A percentile compares a stretch with the other conserved stretches of the same genome.
These are phyloP conservation scores for Cichlasoma orientale DNA, from an alignment of 2,797 vertebrate genomes.

Conservation along the genomic window DNA sequence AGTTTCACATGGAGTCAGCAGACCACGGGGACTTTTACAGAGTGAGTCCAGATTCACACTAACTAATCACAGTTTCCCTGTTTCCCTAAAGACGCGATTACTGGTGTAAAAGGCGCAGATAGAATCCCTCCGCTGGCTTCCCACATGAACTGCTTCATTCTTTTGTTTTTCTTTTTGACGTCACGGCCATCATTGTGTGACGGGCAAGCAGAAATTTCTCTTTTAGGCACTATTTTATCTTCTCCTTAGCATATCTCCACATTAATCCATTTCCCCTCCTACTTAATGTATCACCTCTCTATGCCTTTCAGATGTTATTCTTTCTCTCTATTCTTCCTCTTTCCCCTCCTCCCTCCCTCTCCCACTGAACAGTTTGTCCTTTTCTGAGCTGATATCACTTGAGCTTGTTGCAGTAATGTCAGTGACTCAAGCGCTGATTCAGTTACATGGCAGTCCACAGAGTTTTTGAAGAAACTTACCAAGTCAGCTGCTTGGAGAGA, in stretches of 20 bases:
- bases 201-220: background rate
- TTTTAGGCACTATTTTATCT: background rate
- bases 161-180: background rate
- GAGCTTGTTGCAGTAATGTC: constrained; percentile 34
- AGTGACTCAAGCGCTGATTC: constrained; percentile 38
- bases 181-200: background rate
- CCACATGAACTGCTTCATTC: background rate
- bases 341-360: background rate
- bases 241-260: background rate
- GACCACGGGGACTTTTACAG: background rate
- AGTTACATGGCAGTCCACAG: constrained; percentile 37
- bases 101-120: background rate
- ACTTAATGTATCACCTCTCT: background rate
- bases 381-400: constrained; percentile 32
- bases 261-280: background rate
- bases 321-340: background rate
- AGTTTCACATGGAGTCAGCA: constrained; percentile 1
- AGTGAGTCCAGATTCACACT: constrained; percentile 1
- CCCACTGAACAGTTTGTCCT: constrained; percentile 11
- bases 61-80: background rate
- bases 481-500: constrained; percentile 59
- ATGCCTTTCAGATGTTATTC: background rate
- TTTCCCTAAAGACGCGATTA: background rate
- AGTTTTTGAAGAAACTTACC: constrained; percentile 57
- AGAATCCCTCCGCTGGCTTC: background rate